Base-by-base conservation (phyloP, 2,797 vertebrate genomes). In the Silurus aristotelis region DNA sequence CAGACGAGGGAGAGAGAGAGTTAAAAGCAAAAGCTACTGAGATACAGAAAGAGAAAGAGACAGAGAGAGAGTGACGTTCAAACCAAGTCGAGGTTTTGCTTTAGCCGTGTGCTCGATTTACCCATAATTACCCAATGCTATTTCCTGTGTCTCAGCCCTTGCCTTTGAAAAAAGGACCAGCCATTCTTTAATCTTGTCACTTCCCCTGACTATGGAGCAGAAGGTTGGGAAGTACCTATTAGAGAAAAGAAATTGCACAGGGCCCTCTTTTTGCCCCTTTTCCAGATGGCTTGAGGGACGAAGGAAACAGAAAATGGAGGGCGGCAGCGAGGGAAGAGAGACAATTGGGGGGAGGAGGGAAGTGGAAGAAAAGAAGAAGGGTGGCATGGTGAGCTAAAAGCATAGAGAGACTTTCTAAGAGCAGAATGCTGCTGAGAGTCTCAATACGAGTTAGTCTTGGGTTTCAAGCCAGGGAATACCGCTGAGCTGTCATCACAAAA, bases 101-200 rank as follows among this genome's bases (percentile, higher is more conserved):
- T 48, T 61, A 46, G 90, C 90, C 89, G 91, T 92, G 91, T 88
- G 93, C 93, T 92, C 91, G 89, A 94, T 94, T 95, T 94, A 94
- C 92, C 94, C 93, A 93, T 95, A 95, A 95, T 95, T 95, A 95
- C 92, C 91, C 89, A 88, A 89, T 86, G 90, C 92, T 94, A 91
- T 94, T 95, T 93, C 93, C 92, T 93, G 92, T 87, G 89, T 92
- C 91, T 92, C 87, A 90, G 91, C 89, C 92, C 52, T 92, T 90
- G 89, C 87, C 88, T 92, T 90, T 91, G 90, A 88, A 88, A 90
- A 91, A 91, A 92, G 90, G 89, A 91, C 91, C 90, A 92, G 92
- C 91, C 91, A 92, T 94, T 94, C 93, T 94, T 94, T 95, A 94
- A 94, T 95, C 94, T 92, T 94, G 94, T 94, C 94, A 95, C 93